phyloP scores from a whole-genome alignment of 2,113 vertebrate genomes.

The Anser cygnoides region DNA sequence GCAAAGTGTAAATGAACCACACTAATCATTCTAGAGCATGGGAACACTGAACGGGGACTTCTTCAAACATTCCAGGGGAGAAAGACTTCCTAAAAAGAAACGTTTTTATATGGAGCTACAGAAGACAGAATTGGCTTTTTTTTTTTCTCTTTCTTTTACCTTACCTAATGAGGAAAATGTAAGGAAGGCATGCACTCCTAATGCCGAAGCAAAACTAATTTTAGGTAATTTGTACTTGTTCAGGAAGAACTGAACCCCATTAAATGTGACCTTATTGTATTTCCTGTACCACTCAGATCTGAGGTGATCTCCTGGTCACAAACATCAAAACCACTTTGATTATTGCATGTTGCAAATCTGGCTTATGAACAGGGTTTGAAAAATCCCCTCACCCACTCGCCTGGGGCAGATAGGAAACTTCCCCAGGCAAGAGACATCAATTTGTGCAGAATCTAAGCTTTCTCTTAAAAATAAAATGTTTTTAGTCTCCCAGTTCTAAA shows the following conservation, averaged over 20 bases:
- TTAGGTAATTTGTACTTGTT: constrained; percentile 4
- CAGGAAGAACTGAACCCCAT: constrained; percentile 6
- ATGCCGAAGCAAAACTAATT: not conserved
- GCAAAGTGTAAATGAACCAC: constrained; percentile 56
- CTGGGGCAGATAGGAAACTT: constrained; percentile 55
- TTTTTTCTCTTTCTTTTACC: not conserved
- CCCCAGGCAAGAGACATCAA: constrained; percentile 62
- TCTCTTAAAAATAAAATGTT: constrained; percentile 44
- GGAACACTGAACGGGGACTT: not conserved
- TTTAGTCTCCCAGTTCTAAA: constrained; percentile 36
- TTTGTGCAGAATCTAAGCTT: constrained; percentile 49
- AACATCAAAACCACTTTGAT: constrained; percentile 58
- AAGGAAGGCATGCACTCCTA: not conserved
- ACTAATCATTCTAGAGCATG: constrained; percentile 17
- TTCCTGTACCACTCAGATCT: not conserved
- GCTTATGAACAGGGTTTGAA: constrained; percentile 55
- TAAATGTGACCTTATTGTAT: constrained; percentile 16
- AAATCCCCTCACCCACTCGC: constrained; percentile 45
- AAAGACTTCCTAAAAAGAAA: constrained; percentile 4
- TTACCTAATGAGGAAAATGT: not conserved
- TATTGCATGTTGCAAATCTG: constrained; percentile 40
- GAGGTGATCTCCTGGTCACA: constrained; percentile 35
- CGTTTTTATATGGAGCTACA: not conserved
- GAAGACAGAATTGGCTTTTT: not conserved
- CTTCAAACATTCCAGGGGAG: constrained; percentile 37